Evolutionary conservation across 1,140 invertebrate genomes (phyloP).

Genomic region (Dryas iulia): DNA sequence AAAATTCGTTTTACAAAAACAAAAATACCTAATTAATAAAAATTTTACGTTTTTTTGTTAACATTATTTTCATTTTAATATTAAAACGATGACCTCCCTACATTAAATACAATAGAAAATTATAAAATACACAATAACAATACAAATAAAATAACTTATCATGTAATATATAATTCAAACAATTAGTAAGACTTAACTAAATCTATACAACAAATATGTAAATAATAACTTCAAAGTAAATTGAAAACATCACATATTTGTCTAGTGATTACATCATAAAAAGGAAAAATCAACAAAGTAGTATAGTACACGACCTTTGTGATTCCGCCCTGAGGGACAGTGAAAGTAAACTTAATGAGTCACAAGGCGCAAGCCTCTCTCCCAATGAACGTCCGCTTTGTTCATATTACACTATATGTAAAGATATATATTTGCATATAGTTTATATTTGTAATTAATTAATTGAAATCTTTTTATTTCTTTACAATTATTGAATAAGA

Average conservation of each 20-base stretch:
- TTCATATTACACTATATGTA: not conserved
- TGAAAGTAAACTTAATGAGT: slow-evolving; percentile 62
- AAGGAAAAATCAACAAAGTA: slow-evolving; percentile 1
- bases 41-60: too few species aligned
- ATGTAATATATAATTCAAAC: too few species aligned
- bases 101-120: too few species aligned
- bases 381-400: slow-evolving; percentile 35
- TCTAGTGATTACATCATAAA: not conserved
- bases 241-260: not conserved
- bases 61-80: too few species aligned
- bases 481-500: too few species aligned
- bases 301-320: slow-evolving; percentile 12
- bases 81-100: too few species aligned
- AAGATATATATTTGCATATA: not conserved
- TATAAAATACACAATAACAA: too few species aligned
- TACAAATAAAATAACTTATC: too few species aligned
- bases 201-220: not conserved
- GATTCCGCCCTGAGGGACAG: slow-evolving; percentile 37
- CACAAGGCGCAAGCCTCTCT: slow-evolving; percentile 38
- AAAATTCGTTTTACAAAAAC: too few species aligned
- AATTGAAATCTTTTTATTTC: too few species aligned
- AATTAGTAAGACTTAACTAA: too few species aligned
- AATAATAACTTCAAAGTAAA: not conserved
- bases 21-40: too few species aligned
- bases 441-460: not conserved